Evolutionary conservation across 2,888 invertebrate species (phyloP), one percentile per base, ranked within the genome.

Genomic region (Rhagium mordax): DNA sequence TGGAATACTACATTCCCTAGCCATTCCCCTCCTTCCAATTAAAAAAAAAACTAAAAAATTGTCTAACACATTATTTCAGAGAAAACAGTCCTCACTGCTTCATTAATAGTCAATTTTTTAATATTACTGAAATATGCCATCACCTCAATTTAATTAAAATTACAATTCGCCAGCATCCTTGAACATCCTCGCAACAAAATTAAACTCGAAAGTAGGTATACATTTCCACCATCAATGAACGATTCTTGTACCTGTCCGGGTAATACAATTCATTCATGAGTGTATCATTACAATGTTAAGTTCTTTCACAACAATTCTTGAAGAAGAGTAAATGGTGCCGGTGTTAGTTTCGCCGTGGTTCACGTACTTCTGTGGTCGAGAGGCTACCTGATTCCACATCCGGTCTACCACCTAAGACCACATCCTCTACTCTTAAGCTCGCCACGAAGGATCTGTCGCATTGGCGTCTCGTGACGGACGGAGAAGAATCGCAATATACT

Each of bases 381-480:
- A 79, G 82, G 85, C 86, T 87, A 87, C 86, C 86, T 87, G 86
- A 85, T 85, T 86, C 86, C 86, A 86, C 86, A 87, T 87, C 87
- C 87, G 87, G 87, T 84, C 84, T 82, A 75, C 81, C 83, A 84
- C 82, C 83, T 81, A 81, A 83, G 81, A 84, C 83, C 83, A 85
- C 85, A 85, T 85, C 85, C 85, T 84, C 79, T 75, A 74, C 70
- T 80, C 79, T 79, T 79, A 73, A 78, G 77, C 72, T 76, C 75
- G 77, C 71, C 76, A 74, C 70, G 71, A 74, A 79, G 79, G 78
- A 81, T 79, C 77, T 76, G 76, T 66, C 66, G 3, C 77, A 77
- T 66, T 47, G 67, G 68, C 77, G 77, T 70, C 15, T 16, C 67
- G 8, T 24, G 15, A 4, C 5, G 61, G 5, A 27, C 7, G 24